phyloP scores from a whole-genome alignment of 2,888 invertebrate genomes.

The Drosophila subsilvestris region DNA sequence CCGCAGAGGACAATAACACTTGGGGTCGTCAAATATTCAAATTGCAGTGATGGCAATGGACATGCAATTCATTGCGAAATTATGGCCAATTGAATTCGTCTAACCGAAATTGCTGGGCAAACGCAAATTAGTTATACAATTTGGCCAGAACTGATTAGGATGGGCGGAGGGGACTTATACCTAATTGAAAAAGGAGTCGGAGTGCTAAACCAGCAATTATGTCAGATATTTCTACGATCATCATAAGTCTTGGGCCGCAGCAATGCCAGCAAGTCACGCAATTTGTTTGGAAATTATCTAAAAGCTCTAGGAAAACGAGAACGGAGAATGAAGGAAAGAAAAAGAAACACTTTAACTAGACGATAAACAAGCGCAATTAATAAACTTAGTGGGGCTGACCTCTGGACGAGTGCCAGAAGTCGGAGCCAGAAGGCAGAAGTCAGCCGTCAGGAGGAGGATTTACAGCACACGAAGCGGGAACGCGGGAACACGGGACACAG shows the following conservation, averaged over 20 bases:
- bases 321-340: background rate
- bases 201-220: conserved; percentile 61
- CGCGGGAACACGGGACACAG: conserved; percentile 23
- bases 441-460: conserved; percentile 23
- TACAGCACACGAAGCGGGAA: conserved; percentile 41
- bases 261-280: conserved; percentile 73
- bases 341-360: conserved; percentile 49
- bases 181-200: conserved; percentile 65
- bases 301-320: conserved; percentile 19
- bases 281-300: conserved; percentile 73
- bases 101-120: conserved; percentile 47
- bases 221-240: conserved; percentile 62
- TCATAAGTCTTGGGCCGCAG: conserved; percentile 67
- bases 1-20: conserved; percentile 42
- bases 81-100: conserved; percentile 57
- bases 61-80: conserved; percentile 54
- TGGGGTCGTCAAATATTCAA: conserved; percentile 43
- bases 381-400: conserved; percentile 74
- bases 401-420: conserved; percentile 43
- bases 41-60: conserved; percentile 27
- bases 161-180: conserved; percentile 42
- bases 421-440: conserved; percentile 16
- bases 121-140: conserved; percentile 33
- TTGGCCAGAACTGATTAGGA: conserved; percentile 48
- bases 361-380: conserved; percentile 81